These are phyloP conservation scores for Argyra leucocephala DNA, from an alignment of 2,888 invertebrate genomes.

Conservation along the genomic window DNA sequence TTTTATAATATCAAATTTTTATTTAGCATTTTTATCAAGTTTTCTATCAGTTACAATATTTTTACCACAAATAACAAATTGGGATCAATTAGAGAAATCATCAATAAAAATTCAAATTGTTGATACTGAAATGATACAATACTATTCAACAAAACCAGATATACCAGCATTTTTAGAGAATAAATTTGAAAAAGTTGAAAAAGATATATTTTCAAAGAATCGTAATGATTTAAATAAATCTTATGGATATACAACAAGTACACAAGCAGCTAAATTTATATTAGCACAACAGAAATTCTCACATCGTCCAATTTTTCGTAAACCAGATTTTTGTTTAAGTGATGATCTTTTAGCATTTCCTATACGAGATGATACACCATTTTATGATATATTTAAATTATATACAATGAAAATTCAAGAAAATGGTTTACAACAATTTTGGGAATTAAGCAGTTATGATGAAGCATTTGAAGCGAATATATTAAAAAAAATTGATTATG, in stretches of 20 bases:
- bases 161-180: background rate
- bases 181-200: background rate
- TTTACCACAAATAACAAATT: constrained; percentile 20
- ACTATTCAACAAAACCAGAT: background rate
- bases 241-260: constrained; percentile 7
- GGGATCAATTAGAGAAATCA: constrained; percentile 6
- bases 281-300: constrained; percentile 6
- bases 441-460: background rate
- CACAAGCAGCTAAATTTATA: background rate
- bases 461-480: background rate
- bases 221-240: constrained; percentile 2
- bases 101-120: constrained; percentile 4
- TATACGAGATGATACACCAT: constrained; percentile 7
- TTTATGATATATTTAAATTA: background rate
- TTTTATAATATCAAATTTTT: constrained; percentile 30
- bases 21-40: constrained; percentile 30
- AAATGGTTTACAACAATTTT: constrained; percentile 8
- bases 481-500: background rate
- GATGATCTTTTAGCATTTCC: constrained; percentile 10
- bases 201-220: background rate
- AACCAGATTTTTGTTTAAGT: constrained; percentile 7
- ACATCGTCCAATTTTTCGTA: background rate
- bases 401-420: background rate
- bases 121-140: constrained; percentile 1
- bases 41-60: constrained; percentile 28